Evolutionary conservation across 1,140 invertebrate species (phyloP).

Genomic region (Aleiodes sp.): DNA sequence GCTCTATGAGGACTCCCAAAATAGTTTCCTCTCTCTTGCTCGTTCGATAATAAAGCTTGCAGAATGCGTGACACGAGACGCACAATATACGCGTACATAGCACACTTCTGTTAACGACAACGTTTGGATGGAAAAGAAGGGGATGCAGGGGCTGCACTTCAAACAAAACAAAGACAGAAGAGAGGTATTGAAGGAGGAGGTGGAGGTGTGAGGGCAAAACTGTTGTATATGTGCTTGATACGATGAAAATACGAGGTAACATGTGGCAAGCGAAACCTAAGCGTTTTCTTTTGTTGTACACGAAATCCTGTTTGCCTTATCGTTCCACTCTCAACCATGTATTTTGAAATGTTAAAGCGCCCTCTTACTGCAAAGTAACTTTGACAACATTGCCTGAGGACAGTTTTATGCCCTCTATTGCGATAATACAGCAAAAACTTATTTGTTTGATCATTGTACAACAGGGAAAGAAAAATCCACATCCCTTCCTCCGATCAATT

Average conservation of each 20-base stretch:
- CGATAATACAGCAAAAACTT: too few relatives aligned
- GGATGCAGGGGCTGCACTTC: not conserved
- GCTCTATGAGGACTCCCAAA: slow-evolving; percentile 42
- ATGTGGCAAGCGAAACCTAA: slow-evolving; percentile 60
- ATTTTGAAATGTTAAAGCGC: slow-evolving; percentile 19
- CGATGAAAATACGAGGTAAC: slow-evolving; percentile 43
- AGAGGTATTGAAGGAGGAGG: not conserved
- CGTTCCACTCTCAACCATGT: slow-evolving; percentile 51
- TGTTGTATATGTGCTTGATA: slow-evolving; percentile 23
- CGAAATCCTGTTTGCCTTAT: slow-evolving; percentile 66
- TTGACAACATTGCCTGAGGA: slow-evolving; percentile 16
- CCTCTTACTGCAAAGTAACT: not conserved
- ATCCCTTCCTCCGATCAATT: not conserved
- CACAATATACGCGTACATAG: slow-evolving; percentile 13
- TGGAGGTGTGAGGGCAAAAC: not conserved
- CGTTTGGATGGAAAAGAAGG: not conserved
- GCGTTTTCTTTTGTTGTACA: slow-evolving; percentile 65
- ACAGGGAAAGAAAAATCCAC: not conserved
- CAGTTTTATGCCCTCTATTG: not conserved
- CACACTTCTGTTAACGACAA: not conserved
- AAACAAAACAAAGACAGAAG: slow-evolving; percentile 32
- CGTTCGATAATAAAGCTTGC: slow-evolving; percentile 34
- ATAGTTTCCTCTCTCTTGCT: slow-evolving; percentile 24
- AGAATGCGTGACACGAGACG: slow-evolving; percentile 42
- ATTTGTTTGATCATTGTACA: not conserved